Evolutionary conservation across 2,797 vertebrate genomes (phyloP).

Genomic region (Emys orbicularis): DNA sequence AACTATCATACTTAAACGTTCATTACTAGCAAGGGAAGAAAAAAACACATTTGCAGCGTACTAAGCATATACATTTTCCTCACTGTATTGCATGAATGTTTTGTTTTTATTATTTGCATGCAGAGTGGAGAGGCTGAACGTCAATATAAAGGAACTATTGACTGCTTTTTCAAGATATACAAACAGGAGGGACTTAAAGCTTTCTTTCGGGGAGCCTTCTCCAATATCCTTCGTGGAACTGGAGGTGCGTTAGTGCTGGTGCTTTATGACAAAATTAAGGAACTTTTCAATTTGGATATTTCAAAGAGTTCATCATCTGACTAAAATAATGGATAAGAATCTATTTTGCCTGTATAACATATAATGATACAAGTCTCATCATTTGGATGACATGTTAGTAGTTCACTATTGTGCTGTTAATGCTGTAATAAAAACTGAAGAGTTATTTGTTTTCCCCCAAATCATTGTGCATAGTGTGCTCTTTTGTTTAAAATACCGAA

Average conservation of each 20-base stretch:
- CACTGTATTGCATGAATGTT: neutral
- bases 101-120: conserved; percentile 13
- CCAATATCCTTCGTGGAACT: conserved; percentile 70
- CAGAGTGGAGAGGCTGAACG: conserved; percentile 59
- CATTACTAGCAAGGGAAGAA: neutral
- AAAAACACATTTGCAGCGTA: neutral
- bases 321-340: neutral
- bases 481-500: neutral
- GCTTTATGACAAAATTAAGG: conserved; percentile 75
- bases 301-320: conserved; percentile 27
- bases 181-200: conserved; percentile 30
- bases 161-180: conserved; percentile 73
- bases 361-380: conserved; percentile 9
- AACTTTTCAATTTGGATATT: conserved; percentile 44
- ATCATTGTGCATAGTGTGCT: neutral
- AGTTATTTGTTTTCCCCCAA: neutral
- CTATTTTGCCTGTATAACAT: neutral
- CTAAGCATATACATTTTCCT: neutral
- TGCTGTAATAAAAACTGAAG: conserved; percentile 30
- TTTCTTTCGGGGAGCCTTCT: conserved; percentile 72
- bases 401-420: conserved; percentile 42
- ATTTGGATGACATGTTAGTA: conserved; percentile 49
- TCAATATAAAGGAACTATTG: conserved; percentile 64
- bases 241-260: conserved; percentile 74
- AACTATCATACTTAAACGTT: neutral